Base-by-base conservation (phyloP, 2,888 invertebrate species). In the Monoplex corrugatus region DNA sequence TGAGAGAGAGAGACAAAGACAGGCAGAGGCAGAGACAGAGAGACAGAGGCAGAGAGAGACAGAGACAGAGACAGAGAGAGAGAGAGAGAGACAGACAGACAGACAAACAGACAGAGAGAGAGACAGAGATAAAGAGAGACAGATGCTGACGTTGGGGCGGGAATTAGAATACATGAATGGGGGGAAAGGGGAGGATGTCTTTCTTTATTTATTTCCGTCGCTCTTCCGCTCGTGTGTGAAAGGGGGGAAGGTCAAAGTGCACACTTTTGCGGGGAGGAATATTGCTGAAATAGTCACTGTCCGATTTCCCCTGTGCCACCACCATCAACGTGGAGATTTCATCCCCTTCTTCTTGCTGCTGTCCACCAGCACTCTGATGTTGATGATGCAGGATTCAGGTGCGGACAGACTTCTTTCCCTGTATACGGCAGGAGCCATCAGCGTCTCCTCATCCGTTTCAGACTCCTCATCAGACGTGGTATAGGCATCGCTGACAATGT, bases 81-180 rank as follows among this genome's bases (percentile, higher is more conserved):
- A n/a, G 68, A 68, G 68, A 68, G 68, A 68, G 68, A 68, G 75
- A 35, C 32, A 80, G 78, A 80, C 40, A 80, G 78, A 75, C 6
- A 75, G 75, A 75, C 13, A 75, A 35, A 75, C 13, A 75, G 75
- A 75, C 13, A 75, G 75, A 75, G 75, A 13, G 68, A 35, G 75
- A 75, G 32, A 68, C 16, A 68, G 68, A 80, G 40, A 80, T 38
- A 80, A 19, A 80, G 43, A 80, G 40, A 80, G 40, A 80, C 16
- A 80, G 78, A 40, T 3, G 6, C 28, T 28, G 23, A 63, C 16
- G 50, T 13, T 13, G 50, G 50, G 8, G 16, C 50, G 16, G 10
- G 16, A 13, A 13, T 50, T 50, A 16, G 8, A 13, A 50, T 13
- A 13, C 50, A 50, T 50, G 50, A 50, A 50, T 50, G 16, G 63